Percentiles rank a stretch among this genome's conserved stretches.
Evolutionary conservation across 2,888 invertebrate species (phyloP).

Genomic region (Phaedon cochleariae): DNA sequence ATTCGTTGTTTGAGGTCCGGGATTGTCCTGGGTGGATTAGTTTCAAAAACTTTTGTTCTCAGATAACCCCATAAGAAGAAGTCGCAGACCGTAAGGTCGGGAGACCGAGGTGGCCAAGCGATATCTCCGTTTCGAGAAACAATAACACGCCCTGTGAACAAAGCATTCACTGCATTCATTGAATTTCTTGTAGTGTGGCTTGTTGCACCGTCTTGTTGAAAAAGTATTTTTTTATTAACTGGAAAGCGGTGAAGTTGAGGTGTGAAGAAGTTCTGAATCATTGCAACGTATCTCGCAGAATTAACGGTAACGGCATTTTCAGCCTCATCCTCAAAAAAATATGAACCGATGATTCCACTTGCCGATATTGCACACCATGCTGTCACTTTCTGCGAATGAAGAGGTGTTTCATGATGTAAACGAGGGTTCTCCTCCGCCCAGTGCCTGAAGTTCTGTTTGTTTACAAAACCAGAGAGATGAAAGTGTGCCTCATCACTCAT

Average conservation of each 20-base stretch:
- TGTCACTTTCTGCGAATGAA: constrained; percentile 28
- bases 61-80: constrained; percentile 22
- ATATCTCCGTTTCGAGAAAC: constrained; percentile 20
- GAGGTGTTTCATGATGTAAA: constrained; percentile 27
- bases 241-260: constrained; percentile 24
- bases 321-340: constrained; percentile 28
- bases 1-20: constrained; percentile 18
- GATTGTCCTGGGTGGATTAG: constrained; percentile 29
- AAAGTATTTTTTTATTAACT: constrained; percentile 34
- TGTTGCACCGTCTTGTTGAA: constrained; percentile 20
- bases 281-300: constrained; percentile 25
- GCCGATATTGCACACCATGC: constrained; percentile 26
- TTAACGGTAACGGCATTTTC: constrained; percentile 15
- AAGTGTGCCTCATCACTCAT: constrained; percentile 30
- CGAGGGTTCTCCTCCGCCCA: constrained; percentile 28
- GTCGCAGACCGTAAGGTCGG: constrained; percentile 5
- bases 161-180: constrained; percentile 23
- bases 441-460: constrained; percentile 30
- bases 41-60: constrained; percentile 32
- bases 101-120: constrained; percentile 9
- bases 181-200: constrained; percentile 23
- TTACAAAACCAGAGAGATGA: constrained; percentile 30
- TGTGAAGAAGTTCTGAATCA: constrained; percentile 29
- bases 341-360: constrained; percentile 15
- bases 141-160: constrained; percentile 17